These are phyloP conservation scores for Leptobrachium leishanense DNA, from an alignment of 2,113 vertebrate species.

Conservation along the genomic window DNA sequence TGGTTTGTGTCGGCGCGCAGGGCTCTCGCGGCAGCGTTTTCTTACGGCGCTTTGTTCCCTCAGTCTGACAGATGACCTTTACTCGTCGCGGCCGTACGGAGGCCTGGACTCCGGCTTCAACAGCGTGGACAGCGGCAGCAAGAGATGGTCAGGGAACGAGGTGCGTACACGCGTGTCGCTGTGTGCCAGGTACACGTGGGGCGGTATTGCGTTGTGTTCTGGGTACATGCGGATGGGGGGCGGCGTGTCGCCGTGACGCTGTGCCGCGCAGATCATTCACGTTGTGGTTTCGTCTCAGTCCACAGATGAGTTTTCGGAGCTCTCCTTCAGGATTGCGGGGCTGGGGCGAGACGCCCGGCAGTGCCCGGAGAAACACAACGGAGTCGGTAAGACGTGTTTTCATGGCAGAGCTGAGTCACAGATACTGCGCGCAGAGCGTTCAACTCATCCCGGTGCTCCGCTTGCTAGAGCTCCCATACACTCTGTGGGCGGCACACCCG, in stretches of 20 bases:
- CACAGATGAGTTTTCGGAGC: slow-evolving; percentile 83
- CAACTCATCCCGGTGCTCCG: no score
- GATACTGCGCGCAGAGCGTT: no score
- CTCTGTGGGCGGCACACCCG: no score
- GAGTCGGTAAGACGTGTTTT: slow-evolving; percentile 57
- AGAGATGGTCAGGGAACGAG: slow-evolving; percentile 91
- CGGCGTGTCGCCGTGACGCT: no score
- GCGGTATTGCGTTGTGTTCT: no score
- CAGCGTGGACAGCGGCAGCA: slow-evolving; percentile 90
- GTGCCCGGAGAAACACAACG: slow-evolving; percentile 66
- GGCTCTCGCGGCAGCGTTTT: background rate
- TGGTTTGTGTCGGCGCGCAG: background rate
- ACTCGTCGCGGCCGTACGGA: slow-evolving; percentile 70
- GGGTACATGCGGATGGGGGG: no score
- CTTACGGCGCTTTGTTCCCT: background rate
- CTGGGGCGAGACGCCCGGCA: slow-evolving; percentile 74
- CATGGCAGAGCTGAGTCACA: no score
- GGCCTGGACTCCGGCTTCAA: slow-evolving; percentile 88
- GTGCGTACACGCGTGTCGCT: slow-evolving; percentile 52
- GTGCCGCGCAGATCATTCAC: no score
- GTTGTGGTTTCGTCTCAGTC: slow-evolving; percentile 64
- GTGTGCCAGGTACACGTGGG: no score
- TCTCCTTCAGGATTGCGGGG: slow-evolving; percentile 78
- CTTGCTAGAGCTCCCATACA: no score
- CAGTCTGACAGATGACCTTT: slow-evolving; percentile 84